Base-by-base conservation (phyloP, 1,140 invertebrate species). In the Philopotamus ludificatus region DNA sequence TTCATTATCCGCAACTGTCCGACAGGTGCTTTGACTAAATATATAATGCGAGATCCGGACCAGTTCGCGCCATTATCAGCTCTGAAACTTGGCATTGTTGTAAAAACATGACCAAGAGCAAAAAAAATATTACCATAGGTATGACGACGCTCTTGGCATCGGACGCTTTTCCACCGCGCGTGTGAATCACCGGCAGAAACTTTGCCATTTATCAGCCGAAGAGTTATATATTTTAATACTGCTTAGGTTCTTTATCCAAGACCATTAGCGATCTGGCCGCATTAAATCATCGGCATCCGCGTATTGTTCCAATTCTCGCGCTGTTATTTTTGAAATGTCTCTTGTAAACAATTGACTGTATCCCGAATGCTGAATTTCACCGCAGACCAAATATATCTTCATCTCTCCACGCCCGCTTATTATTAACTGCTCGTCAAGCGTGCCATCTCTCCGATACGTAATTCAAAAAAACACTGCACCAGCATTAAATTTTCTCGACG, bases 81-180 rank as follows among this genome's bases (percentile, higher is more conserved):
- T 57, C 54, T 10, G 47, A 60, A 60, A 8, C 22, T 60, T 60
- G 57, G 57, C 57, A 60, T 60, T 60, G 57, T 60, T 60, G 15
- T 57, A 57, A 16, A 18, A 58, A 44, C 9, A 42, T 15, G 26
- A 4, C 23, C 42, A 26, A 60, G 47, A 60, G 47, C 57, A 60
- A 58, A 15, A 3, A 42, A n/a, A 7, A 41, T 41, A 12, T 2
- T 41, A 22, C 21, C 12, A 12, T n/a, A n/a, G n/a, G n/a, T 15
- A 42, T 57, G 54, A 57, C 54, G 54, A 20, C 23, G 34, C 15
- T 39, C 34, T 57, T 57, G 54, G 54, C 54, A 57, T 41, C 21
- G 15, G 34, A 22, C 54, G n/a, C n/a, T n/a, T n/a, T n/a, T n/a
- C n/a, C n/a, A n/a, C n/a, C n/a, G n/a, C n/a, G n/a, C n/a, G n/a